Evolutionary conservation across 1,140 invertebrate species (phyloP).

Genomic region (Apis dorsata): DNA sequence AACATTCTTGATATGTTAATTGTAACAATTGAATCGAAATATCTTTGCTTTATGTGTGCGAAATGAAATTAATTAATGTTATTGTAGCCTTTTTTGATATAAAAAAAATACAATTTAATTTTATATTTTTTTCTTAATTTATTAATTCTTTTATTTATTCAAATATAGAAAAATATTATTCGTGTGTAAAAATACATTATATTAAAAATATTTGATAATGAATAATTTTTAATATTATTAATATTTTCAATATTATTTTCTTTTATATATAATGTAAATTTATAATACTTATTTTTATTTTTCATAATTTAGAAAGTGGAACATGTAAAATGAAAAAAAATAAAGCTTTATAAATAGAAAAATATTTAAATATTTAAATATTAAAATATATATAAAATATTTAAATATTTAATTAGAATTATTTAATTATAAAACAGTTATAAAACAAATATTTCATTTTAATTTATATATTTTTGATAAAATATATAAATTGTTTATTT

Average conservation of each 20-base stretch:
- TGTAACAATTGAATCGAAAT: too few relatives aligned
- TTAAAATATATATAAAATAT: too few relatives aligned
- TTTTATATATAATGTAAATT: background rate
- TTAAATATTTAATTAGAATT: background rate
- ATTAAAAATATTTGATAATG: background rate
- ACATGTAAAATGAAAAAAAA: background rate
- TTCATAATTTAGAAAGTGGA: background rate
- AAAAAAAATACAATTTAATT: too few relatives aligned
- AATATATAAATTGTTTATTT: background rate
- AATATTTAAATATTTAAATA: background rate
- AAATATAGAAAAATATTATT: too few relatives aligned
- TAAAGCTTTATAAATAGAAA: background rate
- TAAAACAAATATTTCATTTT: too few relatives aligned
- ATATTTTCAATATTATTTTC: too few relatives aligned
- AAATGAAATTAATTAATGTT: too few relatives aligned
- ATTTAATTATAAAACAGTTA: background rate
- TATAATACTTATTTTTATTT: background rate
- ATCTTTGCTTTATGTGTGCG: too few relatives aligned
- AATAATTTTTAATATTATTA: background rate
- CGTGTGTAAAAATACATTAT: background rate
- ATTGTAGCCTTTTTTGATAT: too few relatives aligned
- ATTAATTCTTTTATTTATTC: too few relatives aligned
- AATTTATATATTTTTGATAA: background rate
- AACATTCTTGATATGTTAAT: too few relatives aligned
- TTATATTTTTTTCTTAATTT: background rate